phyloP scores from a whole-genome alignment of 2,113 vertebrate genomes.

The Choloepus hoffmanni region DNA sequence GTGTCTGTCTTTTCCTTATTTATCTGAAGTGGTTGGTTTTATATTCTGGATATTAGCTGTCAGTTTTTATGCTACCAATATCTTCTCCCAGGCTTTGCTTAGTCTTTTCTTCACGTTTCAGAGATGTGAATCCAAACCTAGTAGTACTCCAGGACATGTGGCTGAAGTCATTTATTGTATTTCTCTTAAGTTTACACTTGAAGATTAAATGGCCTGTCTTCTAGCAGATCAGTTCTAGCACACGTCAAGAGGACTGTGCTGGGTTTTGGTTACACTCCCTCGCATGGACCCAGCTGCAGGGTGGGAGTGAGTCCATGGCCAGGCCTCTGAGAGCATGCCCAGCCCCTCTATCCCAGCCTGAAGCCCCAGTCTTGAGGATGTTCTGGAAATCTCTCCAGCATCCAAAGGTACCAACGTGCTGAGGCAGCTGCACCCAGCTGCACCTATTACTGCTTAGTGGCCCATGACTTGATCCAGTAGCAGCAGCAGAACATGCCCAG shows the following conservation, averaged over 20 bases:
- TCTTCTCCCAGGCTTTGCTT: background rate
- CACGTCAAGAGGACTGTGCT: background rate
- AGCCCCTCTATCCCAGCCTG: background rate
- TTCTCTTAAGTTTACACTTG: background rate
- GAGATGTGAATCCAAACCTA: background rate
- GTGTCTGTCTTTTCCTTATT: background rate
- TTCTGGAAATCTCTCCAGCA: background rate
- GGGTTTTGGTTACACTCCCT: background rate
- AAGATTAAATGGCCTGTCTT: background rate
- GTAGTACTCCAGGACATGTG: background rate
- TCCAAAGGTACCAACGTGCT: background rate
- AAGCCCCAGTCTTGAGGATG: background rate
- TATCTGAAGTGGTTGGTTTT: background rate
- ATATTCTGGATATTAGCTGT: background rate
- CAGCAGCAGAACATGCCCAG: background rate
- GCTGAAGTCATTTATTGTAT: background rate
- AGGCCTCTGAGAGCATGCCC: background rate
- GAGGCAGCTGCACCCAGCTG: background rate
- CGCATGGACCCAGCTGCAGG: background rate
- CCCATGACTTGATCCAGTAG: background rate
- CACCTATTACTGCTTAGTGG: fast-evolving
- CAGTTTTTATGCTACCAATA: background rate
- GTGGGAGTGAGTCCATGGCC: background rate
- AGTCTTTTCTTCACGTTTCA: background rate
- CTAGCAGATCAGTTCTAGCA: background rate